phyloP scores from a whole-genome alignment of 2,113 vertebrate species.

The Ailurus styani region DNA sequence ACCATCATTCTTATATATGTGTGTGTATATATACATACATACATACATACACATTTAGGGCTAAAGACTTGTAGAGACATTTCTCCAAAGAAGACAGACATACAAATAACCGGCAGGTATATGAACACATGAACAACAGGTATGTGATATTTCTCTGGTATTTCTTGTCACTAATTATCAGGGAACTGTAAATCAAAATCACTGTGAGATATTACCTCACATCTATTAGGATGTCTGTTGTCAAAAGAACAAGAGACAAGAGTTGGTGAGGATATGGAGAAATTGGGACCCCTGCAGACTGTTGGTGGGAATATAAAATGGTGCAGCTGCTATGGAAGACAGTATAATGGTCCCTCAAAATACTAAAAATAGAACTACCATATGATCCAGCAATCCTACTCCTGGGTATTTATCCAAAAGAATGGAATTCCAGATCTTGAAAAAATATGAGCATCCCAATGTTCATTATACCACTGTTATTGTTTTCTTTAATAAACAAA shows the following conservation, averaged over 20 bases:
- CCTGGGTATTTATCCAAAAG: neutral
- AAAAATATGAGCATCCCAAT: neutral
- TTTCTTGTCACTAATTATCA: neutral
- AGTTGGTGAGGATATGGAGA: neutral
- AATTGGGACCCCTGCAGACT: neutral
- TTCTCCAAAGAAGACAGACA: too few species aligned
- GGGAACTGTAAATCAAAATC: neutral
- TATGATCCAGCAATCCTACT: neutral
- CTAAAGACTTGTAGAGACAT: too few species aligned
- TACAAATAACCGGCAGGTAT: neutral
- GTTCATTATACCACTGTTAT: neutral
- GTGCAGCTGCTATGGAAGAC: neutral
- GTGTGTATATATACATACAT: too few species aligned
- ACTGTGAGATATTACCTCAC: neutral
- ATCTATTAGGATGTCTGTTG: neutral
- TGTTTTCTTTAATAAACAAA: neutral
- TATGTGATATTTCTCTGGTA: neutral
- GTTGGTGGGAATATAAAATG: neutral
- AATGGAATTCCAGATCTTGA: neutral
- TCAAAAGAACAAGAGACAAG: neutral
- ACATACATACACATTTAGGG: too few species aligned
- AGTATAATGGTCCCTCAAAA: neutral
- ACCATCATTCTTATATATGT: neutral
- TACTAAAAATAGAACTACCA: neutral
- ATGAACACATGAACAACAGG: neutral